phyloP scores from a whole-genome alignment of 2,888 invertebrate genomes.

The Tromatobia lineatoria region DNA sequence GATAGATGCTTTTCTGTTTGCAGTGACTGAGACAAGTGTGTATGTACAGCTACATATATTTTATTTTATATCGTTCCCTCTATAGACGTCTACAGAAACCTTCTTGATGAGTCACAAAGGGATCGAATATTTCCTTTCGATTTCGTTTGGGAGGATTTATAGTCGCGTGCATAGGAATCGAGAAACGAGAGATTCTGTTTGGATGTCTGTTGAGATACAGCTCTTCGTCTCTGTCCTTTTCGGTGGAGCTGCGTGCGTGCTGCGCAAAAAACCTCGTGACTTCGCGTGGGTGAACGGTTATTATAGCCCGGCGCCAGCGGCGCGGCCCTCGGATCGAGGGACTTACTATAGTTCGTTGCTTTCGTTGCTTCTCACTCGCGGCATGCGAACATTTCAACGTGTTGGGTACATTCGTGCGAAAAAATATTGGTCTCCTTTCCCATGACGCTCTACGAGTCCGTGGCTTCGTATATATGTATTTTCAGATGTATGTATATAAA shows the following conservation, averaged over 20 bases:
- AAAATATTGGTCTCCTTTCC: conserved; percentile 69
- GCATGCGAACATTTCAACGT: conserved; percentile 50
- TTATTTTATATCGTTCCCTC: conserved; percentile 42
- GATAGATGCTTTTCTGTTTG: conserved; percentile 29
- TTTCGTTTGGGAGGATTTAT: background rate
- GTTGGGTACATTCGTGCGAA: conserved; percentile 68
- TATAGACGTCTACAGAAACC: background rate
- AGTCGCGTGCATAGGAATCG: conserved; percentile 1
- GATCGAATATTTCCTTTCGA: no score
- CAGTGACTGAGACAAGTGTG: background rate
- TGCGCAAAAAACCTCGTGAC: conserved; percentile 61
- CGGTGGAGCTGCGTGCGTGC: background rate
- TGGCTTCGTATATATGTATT: background rate
- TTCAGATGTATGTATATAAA: no score
- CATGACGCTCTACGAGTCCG: conserved; percentile 47
- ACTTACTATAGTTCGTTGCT: conserved; percentile 41
- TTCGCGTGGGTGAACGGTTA: conserved; percentile 81
- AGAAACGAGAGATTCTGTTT: conserved; percentile 52
- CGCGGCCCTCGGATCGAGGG: conserved; percentile 69
- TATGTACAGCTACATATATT: conserved; percentile 3
- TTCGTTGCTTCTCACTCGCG: conserved; percentile 31
- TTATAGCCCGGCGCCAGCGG: conserved; percentile 82
- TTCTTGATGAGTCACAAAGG: no score
- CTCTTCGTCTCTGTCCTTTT: conserved; percentile 4
- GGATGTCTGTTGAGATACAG: conserved; percentile 29